A percentile compares a stretch with the other conserved stretches of the same genome.
Evolutionary conservation across 2,797 vertebrate genomes (phyloP).

Genomic region (Diplodus sargus): DNA sequence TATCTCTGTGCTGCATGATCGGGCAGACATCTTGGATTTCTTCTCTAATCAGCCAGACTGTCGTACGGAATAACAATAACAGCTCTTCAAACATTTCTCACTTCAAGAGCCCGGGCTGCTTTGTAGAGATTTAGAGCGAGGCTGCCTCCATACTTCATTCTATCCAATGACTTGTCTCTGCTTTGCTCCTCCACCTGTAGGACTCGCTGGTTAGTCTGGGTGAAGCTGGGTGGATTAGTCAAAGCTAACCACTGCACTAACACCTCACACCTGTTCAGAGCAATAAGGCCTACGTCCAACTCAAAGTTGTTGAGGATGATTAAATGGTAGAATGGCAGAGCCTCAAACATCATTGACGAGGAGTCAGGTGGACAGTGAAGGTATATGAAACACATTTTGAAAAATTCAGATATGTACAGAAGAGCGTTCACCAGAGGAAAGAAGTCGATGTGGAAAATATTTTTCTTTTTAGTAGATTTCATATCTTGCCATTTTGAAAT

Average conservation of each 20-base stretch:
- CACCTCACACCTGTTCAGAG: conserved; percentile 41
- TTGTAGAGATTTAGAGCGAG: conserved; percentile 41
- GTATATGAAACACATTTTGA: background rate
- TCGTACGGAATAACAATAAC: conserved; percentile 34
- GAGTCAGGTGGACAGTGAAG: background rate
- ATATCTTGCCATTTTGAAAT: too few relatives aligned
- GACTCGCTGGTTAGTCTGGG: conserved; percentile 63
- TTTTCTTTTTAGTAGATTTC: too few relatives aligned
- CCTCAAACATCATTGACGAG: background rate
- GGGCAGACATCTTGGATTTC: conserved; percentile 50
- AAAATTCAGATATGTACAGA: background rate
- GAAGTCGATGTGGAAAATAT: background rate
- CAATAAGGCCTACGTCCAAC: background rate
- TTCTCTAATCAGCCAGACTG: conserved; percentile 41
- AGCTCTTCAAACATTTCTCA: conserved; percentile 35
- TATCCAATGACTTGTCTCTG: conserved; percentile 56
- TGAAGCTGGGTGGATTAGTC: conserved; percentile 75
- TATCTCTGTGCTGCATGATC: conserved; percentile 63
- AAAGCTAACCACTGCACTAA: conserved; percentile 44
- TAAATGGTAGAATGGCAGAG: background rate
- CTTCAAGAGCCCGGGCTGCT: conserved; percentile 34
- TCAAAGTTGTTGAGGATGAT: background rate
- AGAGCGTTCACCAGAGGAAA: conserved; percentile 30
- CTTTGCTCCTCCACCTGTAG: conserved; percentile 60
- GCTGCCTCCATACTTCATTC: conserved; percentile 55